A percentile compares a stretch with the other conserved stretches of the same genome.
phyloP scores from a whole-genome alignment of 2,113 vertebrate species.

The Zosterops pallidus region DNA sequence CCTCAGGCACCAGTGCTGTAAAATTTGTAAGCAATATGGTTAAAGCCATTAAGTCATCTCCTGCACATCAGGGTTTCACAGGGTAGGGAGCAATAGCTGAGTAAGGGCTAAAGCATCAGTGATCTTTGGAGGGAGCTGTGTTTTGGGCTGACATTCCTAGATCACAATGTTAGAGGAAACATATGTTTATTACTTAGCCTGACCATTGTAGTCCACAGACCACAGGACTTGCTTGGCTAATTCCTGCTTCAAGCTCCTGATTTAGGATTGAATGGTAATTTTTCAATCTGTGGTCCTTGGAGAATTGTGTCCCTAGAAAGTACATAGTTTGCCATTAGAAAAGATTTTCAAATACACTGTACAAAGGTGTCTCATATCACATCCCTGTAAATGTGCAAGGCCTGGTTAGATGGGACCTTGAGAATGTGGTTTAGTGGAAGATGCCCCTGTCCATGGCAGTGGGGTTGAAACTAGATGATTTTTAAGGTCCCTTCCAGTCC shows the following conservation, averaged over 20 bases:
- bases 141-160: neutral
- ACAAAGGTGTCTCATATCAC: neutral
- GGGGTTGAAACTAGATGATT: neutral
- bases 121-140: neutral
- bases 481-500: neutral
- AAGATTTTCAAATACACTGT: neutral
- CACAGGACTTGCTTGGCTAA: neutral
- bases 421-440: neutral
- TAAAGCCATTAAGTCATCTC: slow-evolving; percentile 40
- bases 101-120: neutral
- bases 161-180: neutral
- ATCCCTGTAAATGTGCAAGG: neutral
- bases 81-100: neutral
- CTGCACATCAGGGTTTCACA: neutral
- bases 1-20: neutral
- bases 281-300: neutral
- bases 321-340: neutral
- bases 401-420: neutral
- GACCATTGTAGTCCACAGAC: neutral
- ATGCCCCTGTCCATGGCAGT: neutral
- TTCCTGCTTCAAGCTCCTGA: neutral
- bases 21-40: slow-evolving; percentile 11
- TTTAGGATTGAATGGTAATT: neutral
- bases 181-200: neutral
- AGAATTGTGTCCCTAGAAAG: neutral